These are phyloP conservation scores for Homarus gammarus DNA, from an alignment of 2,888 invertebrate genomes.

Conservation along the genomic window DNA sequence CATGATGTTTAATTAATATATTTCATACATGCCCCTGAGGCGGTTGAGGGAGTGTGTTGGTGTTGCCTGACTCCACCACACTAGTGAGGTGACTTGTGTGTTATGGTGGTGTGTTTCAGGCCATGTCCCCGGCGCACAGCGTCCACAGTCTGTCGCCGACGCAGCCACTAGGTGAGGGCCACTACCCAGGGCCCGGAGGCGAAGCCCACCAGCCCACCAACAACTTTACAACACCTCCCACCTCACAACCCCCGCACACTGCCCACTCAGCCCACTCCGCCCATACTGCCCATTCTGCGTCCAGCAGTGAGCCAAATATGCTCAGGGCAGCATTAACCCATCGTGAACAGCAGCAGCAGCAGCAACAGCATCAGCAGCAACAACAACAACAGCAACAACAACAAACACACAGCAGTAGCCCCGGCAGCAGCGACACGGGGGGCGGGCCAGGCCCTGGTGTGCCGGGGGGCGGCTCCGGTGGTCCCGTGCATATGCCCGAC, in stretches of 20 bases:
- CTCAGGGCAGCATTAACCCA: constrained; percentile 65
- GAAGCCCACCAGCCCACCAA: constrained; percentile 63
- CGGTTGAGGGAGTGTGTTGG: background rate
- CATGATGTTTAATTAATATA: background rate
- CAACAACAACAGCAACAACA: constrained; percentile 60
- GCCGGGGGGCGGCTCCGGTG: constrained; percentile 38
- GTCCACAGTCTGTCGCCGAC: constrained; percentile 77
- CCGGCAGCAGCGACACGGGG: constrained; percentile 33
- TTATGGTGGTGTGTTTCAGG: constrained; percentile 74
- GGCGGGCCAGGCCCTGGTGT: constrained; percentile 10
- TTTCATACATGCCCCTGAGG: background rate
- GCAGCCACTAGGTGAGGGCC: constrained; percentile 80
- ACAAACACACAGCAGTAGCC: constrained; percentile 40
- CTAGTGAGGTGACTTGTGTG: constrained; percentile 26
- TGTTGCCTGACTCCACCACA: background rate
- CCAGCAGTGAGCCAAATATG: constrained; percentile 65
- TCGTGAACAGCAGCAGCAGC: constrained; percentile 63
- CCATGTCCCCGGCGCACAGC: constrained; percentile 77
- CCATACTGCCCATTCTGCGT: constrained; percentile 52
- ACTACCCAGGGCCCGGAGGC: constrained; percentile 78
- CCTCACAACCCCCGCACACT: constrained; percentile 62
- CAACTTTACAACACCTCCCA: constrained; percentile 66
- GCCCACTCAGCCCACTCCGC: constrained; percentile 51
- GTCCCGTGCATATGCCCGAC: constrained; percentile 51
- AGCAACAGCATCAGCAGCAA: constrained; percentile 58